Evolutionary conservation across 2,797 vertebrate genomes (phyloP).

Genomic region (Ciconia nigra): DNA sequence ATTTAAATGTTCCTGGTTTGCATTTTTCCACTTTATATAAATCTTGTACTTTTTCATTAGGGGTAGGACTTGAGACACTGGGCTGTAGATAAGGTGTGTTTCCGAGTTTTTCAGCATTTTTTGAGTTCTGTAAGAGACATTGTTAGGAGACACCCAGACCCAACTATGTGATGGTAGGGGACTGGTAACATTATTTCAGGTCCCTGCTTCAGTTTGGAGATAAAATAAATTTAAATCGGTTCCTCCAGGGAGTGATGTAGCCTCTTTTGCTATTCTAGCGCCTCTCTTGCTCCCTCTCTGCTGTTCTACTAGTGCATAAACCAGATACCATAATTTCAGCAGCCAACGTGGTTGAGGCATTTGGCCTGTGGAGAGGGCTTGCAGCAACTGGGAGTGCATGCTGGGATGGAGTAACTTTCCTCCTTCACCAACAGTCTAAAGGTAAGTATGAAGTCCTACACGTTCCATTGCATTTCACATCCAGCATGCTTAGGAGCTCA

Average conservation of each 20-base stretch:
- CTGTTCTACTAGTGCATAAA: background rate
- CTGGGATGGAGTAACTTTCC: background rate
- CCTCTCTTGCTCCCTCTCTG: background rate
- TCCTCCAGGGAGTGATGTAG: background rate
- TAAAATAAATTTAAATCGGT: background rate
- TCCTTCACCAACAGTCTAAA: background rate
- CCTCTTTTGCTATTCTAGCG: background rate
- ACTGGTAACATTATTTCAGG: background rate
- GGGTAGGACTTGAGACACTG: background rate
- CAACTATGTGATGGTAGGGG: background rate
- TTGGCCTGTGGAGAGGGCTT: background rate
- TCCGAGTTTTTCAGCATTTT: background rate
- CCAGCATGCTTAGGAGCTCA: accelerated
- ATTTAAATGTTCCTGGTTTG: background rate
- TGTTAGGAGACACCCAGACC: background rate
- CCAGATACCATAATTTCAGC: background rate
- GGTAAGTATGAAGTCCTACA: background rate
- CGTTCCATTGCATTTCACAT: background rate
- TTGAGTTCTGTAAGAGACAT: background rate
- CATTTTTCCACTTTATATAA: background rate
- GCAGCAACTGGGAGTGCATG: background rate
- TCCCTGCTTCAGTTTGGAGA: background rate
- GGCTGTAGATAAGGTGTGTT: background rate
- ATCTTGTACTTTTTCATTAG: background rate
- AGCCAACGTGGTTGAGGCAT: background rate